Conservation (phyloP, 2,888 invertebrate genomes). For the Trichopria drosophilae region DNA sequence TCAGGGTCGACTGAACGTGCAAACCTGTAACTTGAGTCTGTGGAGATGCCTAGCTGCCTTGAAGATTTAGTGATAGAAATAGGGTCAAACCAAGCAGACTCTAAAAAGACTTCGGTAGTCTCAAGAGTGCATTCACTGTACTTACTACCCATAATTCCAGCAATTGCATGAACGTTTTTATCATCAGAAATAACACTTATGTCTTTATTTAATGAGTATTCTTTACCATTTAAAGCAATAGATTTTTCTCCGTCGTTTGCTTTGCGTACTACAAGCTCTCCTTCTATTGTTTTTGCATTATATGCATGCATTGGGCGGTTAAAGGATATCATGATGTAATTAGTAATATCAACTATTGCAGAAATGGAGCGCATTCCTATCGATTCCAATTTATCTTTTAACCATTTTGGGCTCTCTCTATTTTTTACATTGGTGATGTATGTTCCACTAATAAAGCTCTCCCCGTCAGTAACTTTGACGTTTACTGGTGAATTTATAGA, state of each 20-base stretch:
- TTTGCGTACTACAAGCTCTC: constrained; percentile 14
- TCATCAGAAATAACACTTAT: constrained; percentile 10
- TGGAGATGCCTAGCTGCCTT: constrained; percentile 10
- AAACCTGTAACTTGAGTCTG: constrained; percentile 18
- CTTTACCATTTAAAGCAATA: constrained; percentile 9
- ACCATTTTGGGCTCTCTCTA: constrained; percentile 17
- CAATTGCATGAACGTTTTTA: constrained; percentile 13
- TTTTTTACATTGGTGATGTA: constrained; percentile 14
- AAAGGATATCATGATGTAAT: constrained; percentile 13
- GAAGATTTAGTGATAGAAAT: constrained; percentile 6
- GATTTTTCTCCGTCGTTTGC: constrained; percentile 19
- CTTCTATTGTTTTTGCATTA: constrained; percentile 18
- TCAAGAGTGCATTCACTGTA: constrained; percentile 6
- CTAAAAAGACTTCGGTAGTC: constrained; percentile 19
- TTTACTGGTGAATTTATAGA: constrained; percentile 11
- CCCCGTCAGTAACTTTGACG: constrained; percentile 7
- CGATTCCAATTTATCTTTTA: constrained; percentile 1
- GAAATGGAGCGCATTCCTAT: not conserved
- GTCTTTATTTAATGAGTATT: constrained; percentile 10
- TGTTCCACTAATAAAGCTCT: constrained; percentile 8
- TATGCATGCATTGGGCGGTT: constrained; percentile 16
- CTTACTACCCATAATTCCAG: constrained; percentile 20
- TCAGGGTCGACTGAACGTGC: constrained; percentile 18
- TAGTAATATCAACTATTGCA: constrained; percentile 18
- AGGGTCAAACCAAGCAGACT: constrained; percentile 13